Conservation (phyloP, 2,888 invertebrate species). For the Lucinisca nassula region DNA sequence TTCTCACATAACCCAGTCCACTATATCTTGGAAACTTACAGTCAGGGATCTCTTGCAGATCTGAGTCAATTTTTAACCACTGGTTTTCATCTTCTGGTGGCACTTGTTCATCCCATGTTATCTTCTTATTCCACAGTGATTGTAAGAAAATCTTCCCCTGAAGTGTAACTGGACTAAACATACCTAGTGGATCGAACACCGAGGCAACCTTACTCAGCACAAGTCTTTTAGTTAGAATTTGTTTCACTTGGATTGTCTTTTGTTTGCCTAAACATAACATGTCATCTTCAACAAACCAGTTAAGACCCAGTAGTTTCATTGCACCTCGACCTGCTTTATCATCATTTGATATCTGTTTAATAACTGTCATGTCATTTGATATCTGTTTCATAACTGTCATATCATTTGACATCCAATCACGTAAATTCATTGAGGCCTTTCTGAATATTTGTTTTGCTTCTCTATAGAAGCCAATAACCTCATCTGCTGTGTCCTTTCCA, state of each 20-base stretch:
- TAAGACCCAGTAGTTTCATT: constrained; percentile 2
- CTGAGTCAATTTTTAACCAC: background rate
- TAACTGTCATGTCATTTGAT: constrained; percentile 13
- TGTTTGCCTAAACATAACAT: background rate
- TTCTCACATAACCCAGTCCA: background rate
- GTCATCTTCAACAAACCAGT: constrained; percentile 18
- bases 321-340: background rate
- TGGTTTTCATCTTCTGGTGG: background rate
- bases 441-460: constrained; percentile 7
- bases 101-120: background rate
- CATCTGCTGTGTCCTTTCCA: background rate
- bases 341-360: background rate
- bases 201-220: background rate
- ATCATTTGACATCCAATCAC: constrained; percentile 33
- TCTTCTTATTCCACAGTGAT: background rate
- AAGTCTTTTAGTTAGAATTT: background rate
- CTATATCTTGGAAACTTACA: background rate
- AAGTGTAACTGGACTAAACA: constrained; percentile 16
- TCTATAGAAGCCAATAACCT: background rate
- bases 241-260: background rate
- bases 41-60: background rate
- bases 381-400: background rate
- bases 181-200: background rate
- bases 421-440: constrained; percentile 24
- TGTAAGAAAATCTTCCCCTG: constrained; percentile 19